Base-by-base conservation (phyloP, 2,888 invertebrate genomes). In the Exephanes ischioxanthus region DNA sequence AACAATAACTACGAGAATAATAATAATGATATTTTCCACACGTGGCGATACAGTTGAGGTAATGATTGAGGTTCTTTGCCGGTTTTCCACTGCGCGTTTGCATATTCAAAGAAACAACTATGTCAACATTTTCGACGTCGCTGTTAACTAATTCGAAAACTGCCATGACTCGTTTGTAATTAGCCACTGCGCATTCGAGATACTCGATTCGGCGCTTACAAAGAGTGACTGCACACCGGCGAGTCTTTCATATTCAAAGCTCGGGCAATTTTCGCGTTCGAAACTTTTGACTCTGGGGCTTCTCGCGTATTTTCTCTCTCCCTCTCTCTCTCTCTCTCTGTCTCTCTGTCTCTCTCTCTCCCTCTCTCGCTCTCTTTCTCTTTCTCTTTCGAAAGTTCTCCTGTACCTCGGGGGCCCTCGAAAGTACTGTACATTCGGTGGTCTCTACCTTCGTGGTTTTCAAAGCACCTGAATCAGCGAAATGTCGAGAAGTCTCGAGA, bases 181-280 rank as follows among this genome's bases (percentile, higher is more conserved):
- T 22, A 22, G 22, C 11, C 26, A 7, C 26, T 4, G 22, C 26
- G 22, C 58, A 22, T 11, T 58, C 58, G 58, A 58, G 58, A 58
- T 26, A 58, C 58, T 26, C 22, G 58, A 58, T 26, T 58, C 58
- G 11, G 22, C 19, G 22, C 58, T 58, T 26, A 58, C 58, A 58
- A 58, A 58, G 22, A 58, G 22, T 11, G 11, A 9, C 26, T 58
- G 58, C 58, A 58, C 58, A 26, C 58, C 26, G 22, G 11, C 14
- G 22, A 26, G 58, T 58, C 26, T 58, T 26, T 58, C 58, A 11
- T 22, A 58, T 58, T 58, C 58, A 22, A 58, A 58, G 58, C 58
- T 58, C 26, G 11, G 11, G 22, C 26, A 26, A 26, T 58, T 58
- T 58, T 22, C 26, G 22, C 11, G 22, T 58, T 22, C 58, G 53